phyloP scores from a whole-genome alignment of 2,888 invertebrate species.

The Petrolisthes manimaculis region DNA sequence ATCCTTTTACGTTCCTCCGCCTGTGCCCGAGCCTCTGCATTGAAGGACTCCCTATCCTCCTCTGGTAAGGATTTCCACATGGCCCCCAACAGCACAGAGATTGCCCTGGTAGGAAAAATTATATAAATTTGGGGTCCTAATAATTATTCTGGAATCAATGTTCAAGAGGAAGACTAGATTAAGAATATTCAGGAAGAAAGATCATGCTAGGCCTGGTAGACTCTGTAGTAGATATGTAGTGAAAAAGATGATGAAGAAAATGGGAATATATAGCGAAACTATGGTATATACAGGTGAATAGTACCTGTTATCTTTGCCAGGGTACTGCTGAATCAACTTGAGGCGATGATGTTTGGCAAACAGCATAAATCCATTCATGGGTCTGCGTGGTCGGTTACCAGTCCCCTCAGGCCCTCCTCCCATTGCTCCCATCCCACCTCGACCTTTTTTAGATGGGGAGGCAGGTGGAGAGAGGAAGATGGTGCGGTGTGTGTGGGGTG shows the following conservation, averaged over 20 bases:
- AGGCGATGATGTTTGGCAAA: slow-evolving; percentile 73
- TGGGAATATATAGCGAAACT: neutral
- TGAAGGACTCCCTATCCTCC: slow-evolving; percentile 70
- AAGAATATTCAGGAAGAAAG: neutral
- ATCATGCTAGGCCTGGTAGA: neutral
- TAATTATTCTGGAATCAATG: neutral
- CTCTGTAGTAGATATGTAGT: neutral
- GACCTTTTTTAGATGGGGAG: slow-evolving; percentile 67
- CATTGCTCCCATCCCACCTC: slow-evolving; percentile 18
- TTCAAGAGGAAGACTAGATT: neutral
- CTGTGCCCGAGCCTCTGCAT: slow-evolving; percentile 70
- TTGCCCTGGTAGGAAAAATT: slow-evolving; percentile 69
- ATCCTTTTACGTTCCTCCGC: slow-evolving; percentile 72
- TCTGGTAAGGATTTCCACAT: slow-evolving; percentile 71
- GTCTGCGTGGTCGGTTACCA: slow-evolving; percentile 70
- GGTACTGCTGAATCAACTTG: slow-evolving; percentile 72
- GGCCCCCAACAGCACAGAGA: slow-evolving; percentile 73
- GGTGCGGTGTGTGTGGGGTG: slow-evolving; percentile 57
- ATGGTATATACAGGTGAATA: neutral
- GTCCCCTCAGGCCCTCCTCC: slow-evolving; percentile 39
- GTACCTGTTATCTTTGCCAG: slow-evolving; percentile 73
- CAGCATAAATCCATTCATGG: slow-evolving; percentile 74
- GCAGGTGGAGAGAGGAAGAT: slow-evolving; percentile 68
- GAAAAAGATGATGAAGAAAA: slow-evolving; percentile 7
- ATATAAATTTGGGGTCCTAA: too few relatives aligned